phyloP scores from a whole-genome alignment of 2,888 invertebrate genomes.

The Megalurothrips usitatus region DNA sequence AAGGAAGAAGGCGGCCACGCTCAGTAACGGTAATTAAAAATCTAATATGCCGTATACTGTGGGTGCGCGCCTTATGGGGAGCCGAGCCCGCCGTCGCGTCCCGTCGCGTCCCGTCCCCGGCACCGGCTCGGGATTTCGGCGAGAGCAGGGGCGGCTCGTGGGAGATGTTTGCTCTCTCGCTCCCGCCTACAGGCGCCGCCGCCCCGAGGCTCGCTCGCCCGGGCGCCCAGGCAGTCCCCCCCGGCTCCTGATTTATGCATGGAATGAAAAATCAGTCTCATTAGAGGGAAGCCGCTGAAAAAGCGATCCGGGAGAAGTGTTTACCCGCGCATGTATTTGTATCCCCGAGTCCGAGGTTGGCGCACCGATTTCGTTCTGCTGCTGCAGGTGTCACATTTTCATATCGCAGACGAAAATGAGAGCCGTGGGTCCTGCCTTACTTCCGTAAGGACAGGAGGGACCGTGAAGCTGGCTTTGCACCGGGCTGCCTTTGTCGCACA shows the following conservation, averaged over 20 bases:
- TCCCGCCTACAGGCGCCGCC: neutral
- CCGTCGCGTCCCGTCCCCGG: neutral
- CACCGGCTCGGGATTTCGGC: neutral
- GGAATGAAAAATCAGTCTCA: constrained; percentile 6
- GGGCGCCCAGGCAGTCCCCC: neutral
- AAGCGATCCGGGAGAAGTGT: neutral
- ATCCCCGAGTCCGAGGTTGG: too few relatives aligned
- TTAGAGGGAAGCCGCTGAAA: neutral
- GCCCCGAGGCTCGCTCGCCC: neutral
- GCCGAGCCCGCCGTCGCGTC: neutral
- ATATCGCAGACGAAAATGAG: too few relatives aligned
- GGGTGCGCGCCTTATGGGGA: constrained; percentile 2
- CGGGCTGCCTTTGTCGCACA: too few relatives aligned
- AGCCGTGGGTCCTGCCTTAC: too few relatives aligned
- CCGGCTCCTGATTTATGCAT: neutral
- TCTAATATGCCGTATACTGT: neutral
- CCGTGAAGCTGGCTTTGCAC: too few relatives aligned
- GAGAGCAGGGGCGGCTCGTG: neutral
- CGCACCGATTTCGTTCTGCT: too few relatives aligned
- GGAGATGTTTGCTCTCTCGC: neutral
- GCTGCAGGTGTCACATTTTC: too few relatives aligned
- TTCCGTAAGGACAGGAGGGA: too few relatives aligned
- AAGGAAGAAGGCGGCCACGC: neutral
- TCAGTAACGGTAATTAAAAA: constrained; percentile 6
- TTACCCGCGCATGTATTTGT: neutral